Percentiles rank a stretch among this genome's conserved stretches.
phyloP scores from a whole-genome alignment of 2,797 vertebrate species.

The Carapus acus region DNA sequence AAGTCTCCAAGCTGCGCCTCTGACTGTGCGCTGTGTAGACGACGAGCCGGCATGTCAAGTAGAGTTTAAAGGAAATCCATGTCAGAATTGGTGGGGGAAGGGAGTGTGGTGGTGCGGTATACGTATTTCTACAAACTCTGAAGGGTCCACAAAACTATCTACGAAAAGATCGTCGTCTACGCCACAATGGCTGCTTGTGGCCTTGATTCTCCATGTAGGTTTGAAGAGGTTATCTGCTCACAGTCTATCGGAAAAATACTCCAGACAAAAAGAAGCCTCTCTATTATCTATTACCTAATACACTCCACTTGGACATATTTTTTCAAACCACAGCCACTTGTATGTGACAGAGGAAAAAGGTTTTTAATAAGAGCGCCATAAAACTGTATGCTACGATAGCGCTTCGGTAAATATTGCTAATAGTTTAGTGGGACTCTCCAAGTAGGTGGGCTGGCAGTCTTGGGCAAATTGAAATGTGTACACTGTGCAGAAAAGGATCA shows the following conservation, averaged over 20 bases:
- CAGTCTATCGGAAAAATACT: not conserved
- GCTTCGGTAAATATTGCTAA: constrained; percentile 4
- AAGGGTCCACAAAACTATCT: constrained; percentile 1
- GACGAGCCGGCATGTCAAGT: constrained; percentile 13
- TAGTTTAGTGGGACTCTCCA: constrained; percentile 12
- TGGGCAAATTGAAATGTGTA: constrained; percentile 51
- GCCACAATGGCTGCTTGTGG: not conserved
- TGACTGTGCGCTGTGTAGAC: constrained; percentile 3
- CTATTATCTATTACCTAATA: too few species aligned
- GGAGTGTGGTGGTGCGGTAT: not conserved
- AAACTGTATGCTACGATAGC: not conserved
- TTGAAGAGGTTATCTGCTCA: constrained; percentile 14
- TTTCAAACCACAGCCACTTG: not conserved
- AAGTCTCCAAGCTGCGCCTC: constrained; percentile 35
- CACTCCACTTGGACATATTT: too few species aligned
- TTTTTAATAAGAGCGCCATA: not conserved
- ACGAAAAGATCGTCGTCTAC: constrained; percentile 1
- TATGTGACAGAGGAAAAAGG: too few species aligned
- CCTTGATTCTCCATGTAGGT: not conserved
- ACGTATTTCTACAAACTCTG: constrained; percentile 3
- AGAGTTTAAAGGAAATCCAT: constrained; percentile 20
- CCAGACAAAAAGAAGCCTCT: too few species aligned
- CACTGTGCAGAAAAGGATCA: constrained; percentile 38
- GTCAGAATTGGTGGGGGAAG: not conserved
- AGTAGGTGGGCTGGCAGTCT: constrained; percentile 42